Evolutionary conservation across 2,888 invertebrate species (phyloP), one percentile per base, ranked within the genome.

Genomic region (Galerucella nymphaeae): DNA sequence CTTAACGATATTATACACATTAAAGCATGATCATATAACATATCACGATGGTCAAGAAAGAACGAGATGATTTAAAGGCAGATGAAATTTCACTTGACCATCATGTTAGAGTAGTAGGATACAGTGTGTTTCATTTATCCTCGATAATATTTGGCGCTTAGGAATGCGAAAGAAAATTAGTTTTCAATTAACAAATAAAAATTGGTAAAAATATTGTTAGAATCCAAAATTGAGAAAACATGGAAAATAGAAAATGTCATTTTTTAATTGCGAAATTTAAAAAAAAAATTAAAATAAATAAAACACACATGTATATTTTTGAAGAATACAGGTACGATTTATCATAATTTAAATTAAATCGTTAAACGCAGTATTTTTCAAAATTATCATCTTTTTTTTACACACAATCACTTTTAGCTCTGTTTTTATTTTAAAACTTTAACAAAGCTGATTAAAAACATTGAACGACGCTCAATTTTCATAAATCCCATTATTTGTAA

Each of bases 1-100:
- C 74, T 72, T 74, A 76, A 76, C 76, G 68, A 66, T 73, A 76
- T 70, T 70, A 63, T 72, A 72, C 71, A 68, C 57, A 70, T 72
- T 69, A 61, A 68, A 71, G 73, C 71, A 58, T 58, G 45, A 59
- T 53, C 41, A 16, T 66, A 20, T 41, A 53, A 71, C 59, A 64
- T 57, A n/a, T 55, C 65, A 70, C 45, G 64, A 62, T 64, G 63
- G 20, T 73, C 58, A 63, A 58, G 48, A 10, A 20, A 48, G 30
- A 48, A 23, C 18, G 13, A 11, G 16, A 14, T n/a, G n/a, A 20
- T 63, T 23, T 64, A n/a, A 50, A 67, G 67, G 50, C 59, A 50
- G 57, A 38, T 55, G 16, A 58, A 55, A 45, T 67, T 41, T 61
- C 1, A 38, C 30, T 20, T 20, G 61, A 67, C 67, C 30, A 61